A percentile compares a stretch with the other conserved stretches of the same genome.
These are phyloP conservation scores for Oryzias melastigma DNA, from an alignment of 2,113 vertebrate genomes.

Conservation along the genomic window DNA sequence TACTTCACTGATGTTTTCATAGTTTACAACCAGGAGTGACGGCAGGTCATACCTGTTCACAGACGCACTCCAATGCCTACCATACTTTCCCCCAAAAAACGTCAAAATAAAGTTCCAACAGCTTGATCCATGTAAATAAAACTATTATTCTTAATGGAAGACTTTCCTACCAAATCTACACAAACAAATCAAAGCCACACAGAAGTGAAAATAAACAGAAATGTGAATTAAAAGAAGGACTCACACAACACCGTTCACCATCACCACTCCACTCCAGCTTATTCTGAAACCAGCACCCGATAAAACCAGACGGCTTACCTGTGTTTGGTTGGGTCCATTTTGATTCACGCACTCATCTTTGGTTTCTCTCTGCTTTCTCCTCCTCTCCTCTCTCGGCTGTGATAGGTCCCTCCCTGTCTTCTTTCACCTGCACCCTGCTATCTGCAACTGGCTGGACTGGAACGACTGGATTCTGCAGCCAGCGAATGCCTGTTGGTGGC, in stretches of 20 bases:
- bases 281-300: neutral
- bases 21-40: slow-evolving; percentile 10
- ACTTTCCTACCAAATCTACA: neutral
- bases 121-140: neutral
- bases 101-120: neutral
- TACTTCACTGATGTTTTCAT: neutral
- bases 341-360: slow-evolving; percentile 67
- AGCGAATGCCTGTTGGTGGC: slow-evolving; percentile 40
- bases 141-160: neutral
- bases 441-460: slow-evolving; percentile 67
- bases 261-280: neutral
- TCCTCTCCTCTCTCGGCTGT: slow-evolving; percentile 32
- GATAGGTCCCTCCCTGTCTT: slow-evolving; percentile 42
- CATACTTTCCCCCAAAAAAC: neutral
- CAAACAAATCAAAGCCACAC: slow-evolving; percentile 9
- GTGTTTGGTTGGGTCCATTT: slow-evolving; percentile 63
- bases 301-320: slow-evolving; percentile 61
- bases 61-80: slow-evolving; percentile 2
- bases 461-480: slow-evolving; percentile 68
- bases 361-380: slow-evolving; percentile 49
- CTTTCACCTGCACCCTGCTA: slow-evolving; percentile 54
- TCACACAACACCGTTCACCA: neutral
- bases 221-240: neutral
- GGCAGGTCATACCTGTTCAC: slow-evolving; percentile 23
- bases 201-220: neutral